Evolutionary conservation across 2,888 invertebrate species (phyloP).

Genomic region (Dendrolimus houi): DNA sequence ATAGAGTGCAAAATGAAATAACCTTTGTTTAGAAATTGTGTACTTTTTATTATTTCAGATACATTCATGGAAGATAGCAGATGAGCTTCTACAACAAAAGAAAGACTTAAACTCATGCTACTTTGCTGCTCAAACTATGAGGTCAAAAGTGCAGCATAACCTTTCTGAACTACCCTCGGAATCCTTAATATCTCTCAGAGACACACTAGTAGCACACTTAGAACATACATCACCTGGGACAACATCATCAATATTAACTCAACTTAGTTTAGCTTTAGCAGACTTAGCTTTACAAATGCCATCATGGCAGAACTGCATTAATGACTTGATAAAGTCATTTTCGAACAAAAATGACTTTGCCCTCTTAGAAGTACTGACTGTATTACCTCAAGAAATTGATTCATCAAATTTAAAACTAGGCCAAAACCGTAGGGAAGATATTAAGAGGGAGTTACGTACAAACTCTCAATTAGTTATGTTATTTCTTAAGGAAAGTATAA

Average conservation of each 20-base stretch:
- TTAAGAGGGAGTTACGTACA: slow-evolving; percentile 85
- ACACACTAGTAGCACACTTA: slow-evolving; percentile 93
- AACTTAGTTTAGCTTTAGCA: slow-evolving; percentile 93
- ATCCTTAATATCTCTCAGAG: slow-evolving; percentile 89
- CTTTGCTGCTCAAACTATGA: slow-evolving; percentile 98
- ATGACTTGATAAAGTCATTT: slow-evolving; percentile 88
- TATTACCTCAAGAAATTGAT: slow-evolving; percentile 96
- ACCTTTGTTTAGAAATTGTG: slow-evolving; percentile 1
- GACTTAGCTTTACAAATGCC: slow-evolving; percentile 96
- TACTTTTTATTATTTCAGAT: slow-evolving; percentile 79
- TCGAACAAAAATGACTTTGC: slow-evolving; percentile 85
- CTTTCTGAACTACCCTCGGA: slow-evolving; percentile 93
- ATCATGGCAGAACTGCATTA: slow-evolving; percentile 91
- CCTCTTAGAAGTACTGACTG: slow-evolving; percentile 92
- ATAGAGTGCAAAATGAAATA: background rate
- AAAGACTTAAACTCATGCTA: slow-evolving; percentile 94
- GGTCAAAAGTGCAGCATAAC: slow-evolving; percentile 94
- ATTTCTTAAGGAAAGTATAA: slow-evolving; percentile 86
- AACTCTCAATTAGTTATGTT: slow-evolving; percentile 86
- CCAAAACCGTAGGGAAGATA: slow-evolving; percentile 91
- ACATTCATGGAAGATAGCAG: slow-evolving; percentile 97
- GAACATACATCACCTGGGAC: slow-evolving; percentile 87
- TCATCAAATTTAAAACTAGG: slow-evolving; percentile 88
- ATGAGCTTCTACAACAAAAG: slow-evolving; percentile 93
- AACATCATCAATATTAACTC: slow-evolving; percentile 90